Percentiles rank a stretch among this genome's conserved stretches.
Conservation (phyloP, 53 echinoderm and acorn worm genomes). For the Crossaster papposus region DNA sequence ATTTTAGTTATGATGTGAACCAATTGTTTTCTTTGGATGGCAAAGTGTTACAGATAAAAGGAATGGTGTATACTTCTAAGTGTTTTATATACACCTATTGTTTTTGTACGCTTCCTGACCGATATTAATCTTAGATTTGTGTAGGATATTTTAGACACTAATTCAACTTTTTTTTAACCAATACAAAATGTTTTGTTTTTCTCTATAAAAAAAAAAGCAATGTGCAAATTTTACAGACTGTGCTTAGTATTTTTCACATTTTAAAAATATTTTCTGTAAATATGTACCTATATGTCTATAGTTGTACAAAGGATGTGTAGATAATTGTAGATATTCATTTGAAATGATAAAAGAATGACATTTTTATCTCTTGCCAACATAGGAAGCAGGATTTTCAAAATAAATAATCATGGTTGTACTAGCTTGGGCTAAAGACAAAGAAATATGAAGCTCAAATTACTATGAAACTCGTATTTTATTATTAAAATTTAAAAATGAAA, state of each 20-base stretch:
- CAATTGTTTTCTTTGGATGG: neutral
- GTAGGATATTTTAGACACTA: neutral
- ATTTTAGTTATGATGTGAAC: neutral
- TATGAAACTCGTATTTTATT: too few species aligned
- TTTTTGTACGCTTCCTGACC: neutral
- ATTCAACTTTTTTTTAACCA: neutral
- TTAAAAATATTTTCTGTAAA: conserved; percentile 29
- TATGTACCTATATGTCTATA: conserved; percentile 49
- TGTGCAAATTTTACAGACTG: conserved; percentile 38
- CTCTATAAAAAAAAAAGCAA: conserved; percentile 9
- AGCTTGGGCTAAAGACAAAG: too few species aligned
- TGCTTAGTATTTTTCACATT: conserved; percentile 60
- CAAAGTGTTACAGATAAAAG: neutral
- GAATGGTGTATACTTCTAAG: neutral
- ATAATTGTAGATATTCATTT: conserved; percentile 61
- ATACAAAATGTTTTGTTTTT: conserved; percentile 1
- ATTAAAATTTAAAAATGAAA: too few species aligned
- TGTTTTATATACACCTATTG: neutral
- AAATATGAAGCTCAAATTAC: too few species aligned
- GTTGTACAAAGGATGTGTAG: conserved; percentile 43
- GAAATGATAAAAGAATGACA: neutral
- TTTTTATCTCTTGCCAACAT: conserved; percentile 46
- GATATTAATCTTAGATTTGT: neutral
- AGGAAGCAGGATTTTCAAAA: conserved; percentile 27
- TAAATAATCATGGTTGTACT: too few species aligned